Base-by-base conservation (phyloP, 35 echinoderm and acorn worm species). In the Antedon bifida region DNA sequence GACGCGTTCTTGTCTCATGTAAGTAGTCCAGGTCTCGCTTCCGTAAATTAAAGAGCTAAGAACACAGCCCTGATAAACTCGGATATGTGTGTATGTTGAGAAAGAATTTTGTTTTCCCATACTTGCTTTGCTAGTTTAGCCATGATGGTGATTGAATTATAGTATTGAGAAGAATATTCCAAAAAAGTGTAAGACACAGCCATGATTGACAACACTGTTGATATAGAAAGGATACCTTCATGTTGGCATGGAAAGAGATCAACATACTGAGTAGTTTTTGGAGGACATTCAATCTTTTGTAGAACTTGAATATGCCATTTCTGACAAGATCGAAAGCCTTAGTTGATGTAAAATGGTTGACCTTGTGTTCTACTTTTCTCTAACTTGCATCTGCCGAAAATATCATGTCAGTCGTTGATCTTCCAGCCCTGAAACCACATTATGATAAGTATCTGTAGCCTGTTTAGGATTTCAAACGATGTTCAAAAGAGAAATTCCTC, bases 401-500 rank as follows among this genome's bases (percentile, higher is more conserved):
- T 64, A 64, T 64, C 51, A 64, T 64, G 19, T 64, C 51, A 21
- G 51, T 64, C 1, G 51, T 64, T 26, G 51, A 64, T 23, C 51
- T 10, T 64, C 23, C 51, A 26, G 10, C 26, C 23, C 51, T 64
- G 51, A 64, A 64, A 26, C 7, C 51, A 26, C 51, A 64, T 64
- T 64, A 21, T 1, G 51, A 64, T 26, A 33, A 87, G 36, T 30
- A 73, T 0, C 30, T 51, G 34, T 3, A 87, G 46, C 31, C 85
- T 46, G 32, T 78, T 87, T 12, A 87, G 85, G 30, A 81, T 32
- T 64, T 31, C 84, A 78, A 19, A 86, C 89, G 30, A 82, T 83
- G 36, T 75, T 87, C 10, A 87, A 74, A 16, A 87, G 78, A 30
- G 80, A 86, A 28, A 87, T 91, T 21, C 38, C 38, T 42, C 38